phyloP scores from a whole-genome alignment of 2,888 invertebrate genomes.

The Augochlorella aurata region DNA sequence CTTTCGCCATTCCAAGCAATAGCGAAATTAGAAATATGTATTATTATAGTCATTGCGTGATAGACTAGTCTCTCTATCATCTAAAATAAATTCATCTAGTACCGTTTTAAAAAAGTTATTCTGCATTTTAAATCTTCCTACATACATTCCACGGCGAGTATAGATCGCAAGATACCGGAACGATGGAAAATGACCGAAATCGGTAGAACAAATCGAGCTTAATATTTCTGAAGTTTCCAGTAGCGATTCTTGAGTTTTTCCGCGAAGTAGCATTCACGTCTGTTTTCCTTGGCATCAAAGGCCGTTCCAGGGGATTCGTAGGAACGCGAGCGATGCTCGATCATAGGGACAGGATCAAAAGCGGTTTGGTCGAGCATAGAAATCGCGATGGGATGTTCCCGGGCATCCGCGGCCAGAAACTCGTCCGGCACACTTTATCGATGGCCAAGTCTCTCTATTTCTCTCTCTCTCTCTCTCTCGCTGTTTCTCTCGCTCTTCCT shows the following conservation, averaged over 20 bases:
- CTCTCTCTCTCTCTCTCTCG: background rate
- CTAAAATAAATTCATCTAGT: too few species aligned
- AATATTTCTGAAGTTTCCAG: background rate
- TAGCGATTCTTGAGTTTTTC: background rate
- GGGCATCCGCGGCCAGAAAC: background rate
- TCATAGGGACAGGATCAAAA: slow-evolving; percentile 1
- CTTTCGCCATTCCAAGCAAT: too few species aligned
- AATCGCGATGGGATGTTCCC: slow-evolving; percentile 14
- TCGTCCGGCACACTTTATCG: slow-evolving; percentile 3
- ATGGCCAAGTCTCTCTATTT: background rate
- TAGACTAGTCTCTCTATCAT: too few species aligned
- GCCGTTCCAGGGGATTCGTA: too few species aligned
- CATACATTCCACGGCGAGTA: too few species aligned
- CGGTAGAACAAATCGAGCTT: too few species aligned
- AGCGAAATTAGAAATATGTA: too few species aligned
- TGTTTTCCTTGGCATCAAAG: slow-evolving; percentile 9
- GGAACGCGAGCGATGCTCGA: slow-evolving; percentile 6
- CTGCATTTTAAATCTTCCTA: too few species aligned
- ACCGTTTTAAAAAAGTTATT: too few species aligned
- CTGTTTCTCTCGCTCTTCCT: background rate
- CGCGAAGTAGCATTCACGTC: background rate
- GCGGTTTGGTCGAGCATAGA: background rate
- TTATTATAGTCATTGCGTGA: too few species aligned
- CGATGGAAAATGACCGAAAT: too few species aligned
- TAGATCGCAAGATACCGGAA: too few species aligned